Evolutionary conservation across 2,797 vertebrate species (phyloP).

Genomic region (Botia almorhae): DNA sequence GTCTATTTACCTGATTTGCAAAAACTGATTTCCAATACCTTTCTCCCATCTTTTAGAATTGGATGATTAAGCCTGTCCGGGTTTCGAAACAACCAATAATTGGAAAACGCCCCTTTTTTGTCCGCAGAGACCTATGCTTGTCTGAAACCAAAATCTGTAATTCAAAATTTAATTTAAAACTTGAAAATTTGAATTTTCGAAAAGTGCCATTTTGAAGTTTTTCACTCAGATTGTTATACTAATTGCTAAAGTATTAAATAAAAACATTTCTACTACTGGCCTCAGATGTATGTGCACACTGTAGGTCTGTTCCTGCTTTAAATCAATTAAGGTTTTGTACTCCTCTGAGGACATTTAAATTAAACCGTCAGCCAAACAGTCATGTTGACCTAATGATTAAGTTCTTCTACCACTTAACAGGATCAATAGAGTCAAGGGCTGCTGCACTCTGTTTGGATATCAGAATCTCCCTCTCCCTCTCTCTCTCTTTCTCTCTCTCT

Average conservation of each 20-base stretch:
- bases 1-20: too few relatives aligned
- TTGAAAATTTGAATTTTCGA: too few relatives aligned
- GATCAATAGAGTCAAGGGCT: conserved; percentile 29
- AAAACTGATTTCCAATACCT: too few relatives aligned
- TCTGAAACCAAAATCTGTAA: too few relatives aligned
- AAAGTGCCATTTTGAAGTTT: too few relatives aligned
- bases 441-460: conserved; percentile 64
- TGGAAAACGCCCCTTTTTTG: too few relatives aligned
- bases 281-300: background rate
- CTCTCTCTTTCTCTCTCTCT: background rate
- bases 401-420: conserved; percentile 39
- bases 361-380: conserved; percentile 49
- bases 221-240: too few relatives aligned
- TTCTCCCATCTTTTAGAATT: too few relatives aligned
- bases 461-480: conserved; percentile 79
- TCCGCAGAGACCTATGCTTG: too few relatives aligned
- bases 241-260: background rate
- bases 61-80: too few relatives aligned
- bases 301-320: conserved; percentile 21
- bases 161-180: too few relatives aligned
- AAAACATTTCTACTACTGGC: background rate
- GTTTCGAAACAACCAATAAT: too few relatives aligned
- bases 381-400: conserved; percentile 47
- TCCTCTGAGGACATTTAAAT: conserved; percentile 35
- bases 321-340: conserved; percentile 55